Conservation (phyloP, 2,888 invertebrate species). For the Augiades crinisus region DNA sequence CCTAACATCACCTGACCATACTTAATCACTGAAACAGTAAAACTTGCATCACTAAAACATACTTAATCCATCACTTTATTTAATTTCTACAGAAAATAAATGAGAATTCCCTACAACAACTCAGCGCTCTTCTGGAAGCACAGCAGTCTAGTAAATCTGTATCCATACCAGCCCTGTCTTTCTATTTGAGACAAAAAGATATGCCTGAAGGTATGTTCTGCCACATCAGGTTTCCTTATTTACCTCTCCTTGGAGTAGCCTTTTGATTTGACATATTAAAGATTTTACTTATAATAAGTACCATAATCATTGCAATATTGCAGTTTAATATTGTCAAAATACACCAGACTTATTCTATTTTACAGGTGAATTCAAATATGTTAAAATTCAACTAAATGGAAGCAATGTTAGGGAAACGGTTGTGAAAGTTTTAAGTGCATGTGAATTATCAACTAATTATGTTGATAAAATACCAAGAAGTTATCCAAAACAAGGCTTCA, state of each 20-base stretch:
- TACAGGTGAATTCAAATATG: constrained; percentile 85
- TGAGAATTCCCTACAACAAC: constrained; percentile 93
- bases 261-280: no score
- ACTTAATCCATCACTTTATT: neutral
- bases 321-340: no score
- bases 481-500: constrained; percentile 43
- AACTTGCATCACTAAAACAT: no score
- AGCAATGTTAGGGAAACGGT: constrained; percentile 87
- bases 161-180: constrained; percentile 84
- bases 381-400: constrained; percentile 87
- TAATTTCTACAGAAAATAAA: constrained; percentile 86
- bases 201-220: constrained; percentile 76
- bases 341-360: no score
- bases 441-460: constrained; percentile 93
- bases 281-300: no score
- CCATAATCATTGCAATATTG: no score
- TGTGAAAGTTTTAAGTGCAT: constrained; percentile 87
- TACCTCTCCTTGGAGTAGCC: no score
- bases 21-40: no score
- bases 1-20: no score
- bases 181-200: constrained; percentile 88
- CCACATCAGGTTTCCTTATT: no score
- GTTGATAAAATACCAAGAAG: constrained; percentile 86
- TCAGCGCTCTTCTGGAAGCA: constrained; percentile 92
- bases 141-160: constrained; percentile 84